phyloP scores from a whole-genome alignment of 2,888 invertebrate species.

The Lamproptera curius region DNA sequence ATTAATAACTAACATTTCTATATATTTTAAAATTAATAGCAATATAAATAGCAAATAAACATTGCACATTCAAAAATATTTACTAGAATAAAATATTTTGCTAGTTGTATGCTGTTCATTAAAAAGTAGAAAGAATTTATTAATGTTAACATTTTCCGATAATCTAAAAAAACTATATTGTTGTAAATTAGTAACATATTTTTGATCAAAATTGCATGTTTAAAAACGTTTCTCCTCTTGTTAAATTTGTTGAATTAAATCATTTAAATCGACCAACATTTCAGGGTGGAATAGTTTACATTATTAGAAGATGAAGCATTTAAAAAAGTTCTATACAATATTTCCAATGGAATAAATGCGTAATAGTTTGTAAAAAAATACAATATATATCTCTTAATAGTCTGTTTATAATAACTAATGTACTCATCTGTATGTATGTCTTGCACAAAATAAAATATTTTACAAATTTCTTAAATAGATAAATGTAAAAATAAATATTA shows the following conservation, averaged over 20 bases:
- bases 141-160: neutral
- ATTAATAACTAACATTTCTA: neutral
- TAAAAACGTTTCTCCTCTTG: too few species aligned
- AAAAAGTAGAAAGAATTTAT: neutral
- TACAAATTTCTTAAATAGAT: too few species aligned
- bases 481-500: too few species aligned
- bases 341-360: too few species aligned
- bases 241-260: neutral
- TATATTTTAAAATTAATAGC: neutral
- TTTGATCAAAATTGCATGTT: constrained; percentile 7
- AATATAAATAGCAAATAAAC: neutral
- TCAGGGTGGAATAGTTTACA: constrained; percentile 13
- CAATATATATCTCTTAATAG: too few species aligned
- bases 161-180: neutral
- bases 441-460: too few species aligned
- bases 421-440: too few species aligned
- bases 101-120: neutral
- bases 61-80: neutral
- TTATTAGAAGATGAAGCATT: too few species aligned
- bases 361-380: too few species aligned
- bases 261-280: constrained; percentile 12
- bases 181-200: neutral
- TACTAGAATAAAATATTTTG: neutral
- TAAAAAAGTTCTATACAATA: too few species aligned
- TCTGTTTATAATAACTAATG: too few species aligned